A percentile compares a stretch with the other conserved stretches of the same genome.
These are phyloP conservation scores for Melanchra persicariae DNA, from an alignment of 2,888 invertebrate species.

Conservation along the genomic window DNA sequence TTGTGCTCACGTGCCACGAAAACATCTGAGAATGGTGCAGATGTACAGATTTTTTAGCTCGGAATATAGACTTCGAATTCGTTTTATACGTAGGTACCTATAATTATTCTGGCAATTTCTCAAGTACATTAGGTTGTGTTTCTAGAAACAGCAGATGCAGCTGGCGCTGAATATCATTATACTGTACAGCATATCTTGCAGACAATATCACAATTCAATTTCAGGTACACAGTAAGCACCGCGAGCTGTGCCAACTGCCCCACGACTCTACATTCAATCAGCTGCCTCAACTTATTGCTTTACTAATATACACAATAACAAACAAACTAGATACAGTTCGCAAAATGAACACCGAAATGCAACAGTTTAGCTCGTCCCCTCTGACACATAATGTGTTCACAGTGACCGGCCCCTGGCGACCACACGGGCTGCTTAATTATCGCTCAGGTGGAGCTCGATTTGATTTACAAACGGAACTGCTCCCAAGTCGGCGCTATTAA, in stretches of 20 bases:
- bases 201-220: conserved; percentile 20
- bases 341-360: background rate
- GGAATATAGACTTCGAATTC: background rate
- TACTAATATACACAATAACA: background rate
- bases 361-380: background rate
- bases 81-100: background rate
- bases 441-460: conserved; percentile 26
- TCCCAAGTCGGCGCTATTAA: conserved; percentile 22
- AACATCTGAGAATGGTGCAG: too few species aligned
- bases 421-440: conserved; percentile 17
- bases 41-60: too few species aligned
- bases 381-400: conserved; percentile 2
- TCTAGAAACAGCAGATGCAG: conserved; percentile 19
- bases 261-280: background rate
- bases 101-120: background rate
- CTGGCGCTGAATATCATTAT: conserved; percentile 16
- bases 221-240: background rate
- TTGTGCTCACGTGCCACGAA: background rate
- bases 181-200: background rate
- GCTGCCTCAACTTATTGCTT: conserved; percentile 6
- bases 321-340: background rate
- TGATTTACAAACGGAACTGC: conserved; percentile 35
- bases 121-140: conserved; percentile 6
- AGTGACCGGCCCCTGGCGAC: background rate
- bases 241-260: background rate